Conservation (phyloP, 2,797 vertebrate species). For the Zalophus californianus region DNA sequence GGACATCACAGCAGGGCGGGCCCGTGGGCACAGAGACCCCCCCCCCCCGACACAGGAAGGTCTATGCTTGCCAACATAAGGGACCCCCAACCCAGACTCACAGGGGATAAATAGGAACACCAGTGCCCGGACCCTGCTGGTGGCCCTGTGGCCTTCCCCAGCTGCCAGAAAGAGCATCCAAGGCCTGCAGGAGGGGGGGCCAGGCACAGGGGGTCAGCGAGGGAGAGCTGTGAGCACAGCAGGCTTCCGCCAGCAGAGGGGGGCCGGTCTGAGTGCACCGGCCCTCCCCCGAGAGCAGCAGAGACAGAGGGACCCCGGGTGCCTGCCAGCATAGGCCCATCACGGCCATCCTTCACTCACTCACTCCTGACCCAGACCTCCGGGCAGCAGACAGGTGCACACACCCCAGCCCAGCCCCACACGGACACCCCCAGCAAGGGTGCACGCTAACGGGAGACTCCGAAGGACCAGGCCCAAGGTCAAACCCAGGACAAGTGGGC, state of each 20-base stretch:
- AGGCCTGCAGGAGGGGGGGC: background rate
- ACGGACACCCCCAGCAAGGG: background rate
- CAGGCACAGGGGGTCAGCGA: background rate
- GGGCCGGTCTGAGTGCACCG: too few species aligned
- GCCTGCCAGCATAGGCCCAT: background rate
- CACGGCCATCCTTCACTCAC: background rate
- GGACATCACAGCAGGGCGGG: background rate
- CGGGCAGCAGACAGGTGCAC: accelerated
- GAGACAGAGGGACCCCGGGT: too few species aligned
- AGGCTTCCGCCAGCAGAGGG: too few species aligned
- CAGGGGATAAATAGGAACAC: accelerated
- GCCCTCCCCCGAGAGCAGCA: background rate
- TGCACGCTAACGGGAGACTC: too few species aligned
- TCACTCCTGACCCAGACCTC: background rate
- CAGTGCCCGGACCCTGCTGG: background rate
- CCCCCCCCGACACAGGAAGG: too few species aligned
- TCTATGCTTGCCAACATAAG: background rate
- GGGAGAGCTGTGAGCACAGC: background rate
- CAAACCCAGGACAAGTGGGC: too few species aligned
- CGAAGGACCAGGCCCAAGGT: too few species aligned
- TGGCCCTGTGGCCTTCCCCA: background rate
- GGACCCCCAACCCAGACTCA: background rate
- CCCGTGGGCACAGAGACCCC: background rate
- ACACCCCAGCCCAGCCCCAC: too few species aligned
- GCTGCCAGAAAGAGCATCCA: background rate